Evolutionary conservation across 2,113 vertebrate genomes (phyloP).

Genomic region (Macaca fascicularis): T2T-MFA8v1.1 NC_088393.1:62224501-62225000

Average conservation of each 20-base stretch:
- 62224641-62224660: not conserved
- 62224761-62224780: not conserved
- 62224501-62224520: not conserved
- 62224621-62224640: not conserved
- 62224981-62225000: not conserved
- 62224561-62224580: not conserved
- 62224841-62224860: not conserved
- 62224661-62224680: not conserved
- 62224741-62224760: not conserved
- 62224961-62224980: not conserved
- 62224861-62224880: not conserved
- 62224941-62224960: not conserved
- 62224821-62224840: not conserved
- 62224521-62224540: not conserved
- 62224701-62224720: not conserved
- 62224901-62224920: not conserved
- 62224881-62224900: not conserved
- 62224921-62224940: not conserved
- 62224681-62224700: not conserved
- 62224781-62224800: not conserved
- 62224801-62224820: not conserved
- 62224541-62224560: not conserved
- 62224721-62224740: not conserved
- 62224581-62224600: not conserved
- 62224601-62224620: not conserved